Evolutionary conservation across 2,113 vertebrate species (phyloP).

Genomic region (Motacilla alba): DNA sequence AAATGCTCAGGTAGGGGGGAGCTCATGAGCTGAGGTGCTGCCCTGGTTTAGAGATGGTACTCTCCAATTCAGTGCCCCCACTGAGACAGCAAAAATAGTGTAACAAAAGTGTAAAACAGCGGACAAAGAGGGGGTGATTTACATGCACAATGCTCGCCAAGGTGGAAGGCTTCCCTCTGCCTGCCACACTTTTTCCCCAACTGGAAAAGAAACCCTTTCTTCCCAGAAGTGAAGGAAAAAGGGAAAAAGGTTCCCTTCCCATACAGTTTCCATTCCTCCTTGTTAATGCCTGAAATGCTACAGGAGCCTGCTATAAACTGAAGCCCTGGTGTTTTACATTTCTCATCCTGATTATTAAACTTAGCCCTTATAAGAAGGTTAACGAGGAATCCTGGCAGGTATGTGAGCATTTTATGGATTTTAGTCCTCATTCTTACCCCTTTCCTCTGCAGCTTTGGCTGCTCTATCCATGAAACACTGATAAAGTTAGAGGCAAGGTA

Average conservation of each 20-base stretch:
- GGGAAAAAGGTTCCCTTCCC: not conserved
- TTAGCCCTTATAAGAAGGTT: not conserved
- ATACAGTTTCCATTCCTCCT: not conserved
- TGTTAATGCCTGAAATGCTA: not conserved
- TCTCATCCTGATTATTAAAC: not conserved
- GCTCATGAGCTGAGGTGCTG: not conserved
- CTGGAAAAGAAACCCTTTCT: not conserved
- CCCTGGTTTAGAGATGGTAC: not conserved
- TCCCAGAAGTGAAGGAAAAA: not conserved
- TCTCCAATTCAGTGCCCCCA: not conserved
- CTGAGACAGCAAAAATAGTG: not conserved
- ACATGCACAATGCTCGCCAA: not conserved
- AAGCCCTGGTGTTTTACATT: not conserved
- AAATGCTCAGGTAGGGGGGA: not conserved
- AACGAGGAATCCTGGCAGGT: not conserved
- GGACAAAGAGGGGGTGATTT: not conserved
- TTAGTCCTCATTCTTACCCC: not conserved
- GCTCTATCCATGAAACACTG: not conserved
- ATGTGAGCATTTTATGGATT: not conserved
- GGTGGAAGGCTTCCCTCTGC: not conserved
- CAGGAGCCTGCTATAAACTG: not conserved
- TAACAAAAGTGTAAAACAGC: not conserved
- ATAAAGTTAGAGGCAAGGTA: not conserved
- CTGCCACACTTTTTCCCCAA: not conserved
- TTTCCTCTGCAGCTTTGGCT: not conserved